These are phyloP conservation scores for Machimus rusticus DNA, from an alignment of 2,888 invertebrate genomes.

Conservation along the genomic window DNA sequence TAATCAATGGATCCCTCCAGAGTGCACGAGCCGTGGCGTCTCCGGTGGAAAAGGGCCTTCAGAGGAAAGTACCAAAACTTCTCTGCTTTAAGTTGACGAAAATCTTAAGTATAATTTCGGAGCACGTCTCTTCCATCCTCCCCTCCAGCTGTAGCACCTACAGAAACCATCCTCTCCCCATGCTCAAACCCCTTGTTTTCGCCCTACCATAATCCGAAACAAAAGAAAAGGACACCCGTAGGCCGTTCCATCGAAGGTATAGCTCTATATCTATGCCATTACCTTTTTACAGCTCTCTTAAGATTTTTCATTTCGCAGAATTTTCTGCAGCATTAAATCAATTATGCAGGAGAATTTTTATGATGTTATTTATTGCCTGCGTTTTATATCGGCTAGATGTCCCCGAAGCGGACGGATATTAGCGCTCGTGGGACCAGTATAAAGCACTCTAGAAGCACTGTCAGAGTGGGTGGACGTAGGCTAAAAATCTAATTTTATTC, in stretches of 20 bases:
- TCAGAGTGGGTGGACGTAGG: neutral
- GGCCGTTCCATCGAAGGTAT: neutral
- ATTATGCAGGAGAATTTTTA: constrained; percentile 46
- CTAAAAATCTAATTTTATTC: neutral
- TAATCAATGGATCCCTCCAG: neutral
- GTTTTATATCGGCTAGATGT: constrained; percentile 31
- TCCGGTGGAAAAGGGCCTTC: neutral
- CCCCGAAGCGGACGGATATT: neutral
- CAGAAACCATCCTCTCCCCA: neutral
- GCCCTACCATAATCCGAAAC: neutral
- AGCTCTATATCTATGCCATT: neutral
- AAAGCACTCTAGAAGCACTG: neutral
- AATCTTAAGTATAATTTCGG: constrained; percentile 40
- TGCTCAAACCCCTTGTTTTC: neutral
- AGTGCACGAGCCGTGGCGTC: neutral
- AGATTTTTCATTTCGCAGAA: constrained; percentile 43
- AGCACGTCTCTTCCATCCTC: neutral
- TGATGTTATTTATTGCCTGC: constrained; percentile 45
- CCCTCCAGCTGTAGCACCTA: neutral
- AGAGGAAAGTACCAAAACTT: neutral
- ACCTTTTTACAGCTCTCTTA: constrained; percentile 29
- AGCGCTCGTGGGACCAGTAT: neutral
- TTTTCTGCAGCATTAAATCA: constrained; percentile 47
- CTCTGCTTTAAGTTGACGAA: neutral
- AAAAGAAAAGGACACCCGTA: neutral